Evolutionary conservation across 2,113 vertebrate genomes (phyloP).

Genomic region (Benitochromis conjunctus): DNA sequence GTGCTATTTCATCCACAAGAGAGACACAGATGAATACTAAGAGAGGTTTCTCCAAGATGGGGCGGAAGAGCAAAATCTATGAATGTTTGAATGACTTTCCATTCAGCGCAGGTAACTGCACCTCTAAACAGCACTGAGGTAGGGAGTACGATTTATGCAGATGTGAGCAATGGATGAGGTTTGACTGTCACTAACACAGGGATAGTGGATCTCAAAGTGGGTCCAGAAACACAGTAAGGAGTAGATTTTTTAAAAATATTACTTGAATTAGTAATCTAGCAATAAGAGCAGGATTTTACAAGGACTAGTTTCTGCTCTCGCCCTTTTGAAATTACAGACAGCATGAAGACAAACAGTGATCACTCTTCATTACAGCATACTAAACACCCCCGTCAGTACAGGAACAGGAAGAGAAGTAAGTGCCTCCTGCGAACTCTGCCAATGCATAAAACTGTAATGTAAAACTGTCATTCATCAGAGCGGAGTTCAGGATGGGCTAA

Average conservation of each 20-base stretch:
- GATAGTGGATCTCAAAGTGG: neutral
- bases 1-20: constrained; percentile 40
- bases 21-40: constrained; percentile 33
- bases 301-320: neutral
- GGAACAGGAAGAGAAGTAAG: neutral
- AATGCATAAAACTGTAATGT: neutral
- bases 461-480: neutral
- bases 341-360: neutral
- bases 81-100: constrained; percentile 42
- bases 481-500: neutral
- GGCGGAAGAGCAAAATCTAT: neutral
- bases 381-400: neutral
- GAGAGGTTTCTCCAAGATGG: neutral
- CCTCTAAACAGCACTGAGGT: neutral
- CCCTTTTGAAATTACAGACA: neutral
- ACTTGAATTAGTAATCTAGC: neutral
- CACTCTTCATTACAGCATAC: neutral
- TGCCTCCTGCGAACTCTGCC: neutral
- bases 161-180: neutral
- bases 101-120: constrained; percentile 22
- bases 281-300: neutral
- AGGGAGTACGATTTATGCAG: neutral
- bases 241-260: neutral
- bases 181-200: neutral
- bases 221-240: neutral